Evolutionary conservation across 2,797 vertebrate species (phyloP).

Genomic region (Chrosomus eos): DNA sequence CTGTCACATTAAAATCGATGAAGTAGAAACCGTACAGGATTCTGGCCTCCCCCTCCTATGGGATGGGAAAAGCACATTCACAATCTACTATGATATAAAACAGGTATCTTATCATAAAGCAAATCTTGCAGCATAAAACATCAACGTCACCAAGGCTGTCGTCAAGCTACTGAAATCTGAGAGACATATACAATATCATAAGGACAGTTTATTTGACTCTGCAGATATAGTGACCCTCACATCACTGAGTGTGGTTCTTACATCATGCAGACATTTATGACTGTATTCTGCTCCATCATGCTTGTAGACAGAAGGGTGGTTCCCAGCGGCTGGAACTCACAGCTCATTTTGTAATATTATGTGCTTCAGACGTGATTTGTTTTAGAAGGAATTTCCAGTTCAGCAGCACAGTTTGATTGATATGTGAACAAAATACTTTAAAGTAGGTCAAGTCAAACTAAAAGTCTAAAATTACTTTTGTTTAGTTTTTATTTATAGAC

Average conservation of each 20-base stretch:
- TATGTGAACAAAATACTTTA: constrained; percentile 37
- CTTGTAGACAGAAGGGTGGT: constrained; percentile 14
- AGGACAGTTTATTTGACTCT: not conserved
- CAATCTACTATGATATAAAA: not conserved
- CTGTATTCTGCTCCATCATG: constrained; percentile 18
- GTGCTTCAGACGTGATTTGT: constrained; percentile 15
- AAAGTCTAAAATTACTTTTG: not conserved
- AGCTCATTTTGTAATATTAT: not conserved
- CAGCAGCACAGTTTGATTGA: constrained; percentile 20
- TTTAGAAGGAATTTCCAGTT: constrained; percentile 37
- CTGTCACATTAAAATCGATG: not conserved
- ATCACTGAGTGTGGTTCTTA: constrained; percentile 5
- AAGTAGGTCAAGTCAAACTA: constrained; percentile 18
- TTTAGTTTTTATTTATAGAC: not conserved
- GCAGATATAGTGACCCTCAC: not conserved
- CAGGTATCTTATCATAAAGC: not conserved
- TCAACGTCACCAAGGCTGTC: not conserved
- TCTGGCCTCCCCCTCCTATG: not conserved
- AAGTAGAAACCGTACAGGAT: not conserved
- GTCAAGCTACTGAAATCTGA: constrained; percentile 5
- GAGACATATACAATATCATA: not conserved
- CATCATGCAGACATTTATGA: constrained; percentile 26
- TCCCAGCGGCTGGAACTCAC: not conserved
- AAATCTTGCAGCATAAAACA: not conserved
- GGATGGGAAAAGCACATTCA: not conserved